Base-by-base conservation (phyloP, 2,797 vertebrate species). In the Ctenosaura bakeri region DNA sequence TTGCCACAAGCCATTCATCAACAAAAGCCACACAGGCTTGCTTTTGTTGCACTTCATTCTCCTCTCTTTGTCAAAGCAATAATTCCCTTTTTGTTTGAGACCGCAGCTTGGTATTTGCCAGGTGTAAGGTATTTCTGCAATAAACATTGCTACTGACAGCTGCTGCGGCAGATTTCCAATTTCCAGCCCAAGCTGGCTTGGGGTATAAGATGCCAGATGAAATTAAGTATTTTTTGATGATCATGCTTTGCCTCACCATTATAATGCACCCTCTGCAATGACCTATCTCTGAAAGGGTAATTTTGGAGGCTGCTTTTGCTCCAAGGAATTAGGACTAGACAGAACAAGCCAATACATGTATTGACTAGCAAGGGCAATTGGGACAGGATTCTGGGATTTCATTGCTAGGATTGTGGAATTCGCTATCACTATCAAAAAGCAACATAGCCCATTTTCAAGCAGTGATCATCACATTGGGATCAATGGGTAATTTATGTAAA, bases 41-140 rank as follows among this genome's bases (percentile, higher is more conserved):
- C 90, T 88, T 81, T 77, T 90, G 79, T 74, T 88, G 86, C 0
- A 46, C 89, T 92, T 92, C 78, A 86, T 91, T 85, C 85, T 91
- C 59, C n/a, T 66, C 79, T 66, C 76, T 91, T 85, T 93, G 91
- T 95, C 92, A 95, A 91, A 89, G 92, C 46, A 83, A 87, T 95
- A 93, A 94, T 93, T 94, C 89, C 66, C 86, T 91, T 29, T 2
- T 89, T 83, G 79, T 88, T 88, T 93, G 91, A 94, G 89, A 93
- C 94, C 78, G 64, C 92, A 93, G 89, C 91, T 94, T 94, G 90
- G 93, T 80, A 90, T 87, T 87, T 89, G 88, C 96, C 97, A 97
- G 96, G 96, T 98, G 97, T 95, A 97, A 96, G 94, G 96, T 66
- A 95, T 95, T 94, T 95, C 95, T 96, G 97, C 95, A 97, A 95